Evolutionary conservation across 2,888 invertebrate genomes (phyloP).

Genomic region (Beris morrisii): DNA sequence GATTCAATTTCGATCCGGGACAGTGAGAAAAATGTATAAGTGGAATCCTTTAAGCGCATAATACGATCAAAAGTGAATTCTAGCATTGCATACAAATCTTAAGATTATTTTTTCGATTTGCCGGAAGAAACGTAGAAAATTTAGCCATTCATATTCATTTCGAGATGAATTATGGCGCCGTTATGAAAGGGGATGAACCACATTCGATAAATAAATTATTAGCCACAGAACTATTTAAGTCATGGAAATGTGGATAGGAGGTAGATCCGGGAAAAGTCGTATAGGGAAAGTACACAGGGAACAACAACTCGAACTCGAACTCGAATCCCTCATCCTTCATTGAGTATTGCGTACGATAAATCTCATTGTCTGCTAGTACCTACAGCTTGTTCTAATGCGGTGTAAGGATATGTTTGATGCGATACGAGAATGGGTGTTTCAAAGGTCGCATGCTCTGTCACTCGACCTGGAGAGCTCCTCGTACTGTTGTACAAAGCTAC

Average conservation of each 20-base stretch:
- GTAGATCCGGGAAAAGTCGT: slow-evolving; percentile 8
- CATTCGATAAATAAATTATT: slow-evolving; percentile 18
- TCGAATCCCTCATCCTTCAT: slow-evolving; percentile 6
- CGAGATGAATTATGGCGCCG: slow-evolving; percentile 1
- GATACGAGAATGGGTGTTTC: slow-evolving; percentile 11
- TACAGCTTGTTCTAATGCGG: slow-evolving; percentile 5
- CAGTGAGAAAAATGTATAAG: slow-evolving; percentile 3
- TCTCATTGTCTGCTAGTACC: slow-evolving; percentile 1
- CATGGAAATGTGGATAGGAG: not conserved
- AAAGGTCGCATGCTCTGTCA: too few relatives aligned
- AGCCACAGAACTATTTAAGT: slow-evolving; percentile 8
- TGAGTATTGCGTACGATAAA: slow-evolving; percentile 13
- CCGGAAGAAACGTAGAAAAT: not conserved
- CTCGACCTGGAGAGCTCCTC: too few relatives aligned
- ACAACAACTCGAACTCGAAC: slow-evolving; percentile 9
- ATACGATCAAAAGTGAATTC: slow-evolving; percentile 8
- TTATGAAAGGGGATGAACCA: slow-evolving; percentile 8
- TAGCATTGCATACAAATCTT: slow-evolving; percentile 21
- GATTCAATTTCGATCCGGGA: slow-evolving; percentile 16
- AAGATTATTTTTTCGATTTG: not conserved
- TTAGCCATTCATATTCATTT: slow-evolving; percentile 23
- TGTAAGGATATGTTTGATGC: slow-evolving; percentile 6
- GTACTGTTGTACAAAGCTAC: too few relatives aligned
- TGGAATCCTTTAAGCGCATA: slow-evolving; percentile 2
- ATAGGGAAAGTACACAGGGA: slow-evolving; percentile 1